Evolutionary conservation across 2,113 vertebrate species (phyloP), one percentile per base, ranked within the genome.

Genomic region (Stigmatopora argus): DNA sequence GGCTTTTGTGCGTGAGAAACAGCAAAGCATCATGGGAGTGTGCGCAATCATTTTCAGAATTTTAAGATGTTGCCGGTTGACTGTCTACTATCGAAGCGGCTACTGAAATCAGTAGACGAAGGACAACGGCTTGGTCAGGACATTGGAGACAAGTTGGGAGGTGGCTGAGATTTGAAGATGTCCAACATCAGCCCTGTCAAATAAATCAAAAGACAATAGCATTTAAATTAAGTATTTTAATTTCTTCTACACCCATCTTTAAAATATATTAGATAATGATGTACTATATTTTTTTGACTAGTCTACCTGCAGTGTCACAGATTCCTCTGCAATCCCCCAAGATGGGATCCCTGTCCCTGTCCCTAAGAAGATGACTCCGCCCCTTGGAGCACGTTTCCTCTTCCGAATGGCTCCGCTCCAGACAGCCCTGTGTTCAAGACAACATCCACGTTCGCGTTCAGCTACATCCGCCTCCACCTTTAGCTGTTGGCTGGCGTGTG

Each of bases 341-440:
- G 0, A 91, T 34, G 0, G 91, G 90, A 68, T 92, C 90, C 74
- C 79, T 81, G 76, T 92, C 90, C 74, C 79, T 81, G 76, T 90
- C 89, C 5, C 89, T 91, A 67, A 92, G 85, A 34, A 91, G 84
- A n/a, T 79, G 83, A 49, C 77, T 85, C 51, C 52, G 64, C 8
- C 71, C 73, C 34, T 58, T 62, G 1, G 67, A 47, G 0, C 62
- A 52, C 0, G 15, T 8, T 1, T 79, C 83, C 41, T 75, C 18
- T 3, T 88, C 86, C 7, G 78, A 60, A 48, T 65, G 71, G 61
- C 84, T 35, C 35, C 86, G 84, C 3, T 86, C 78, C 74, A 91
- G 67, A 60, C 67, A 78, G 38, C 38, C 75, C 90, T 91, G 77
- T 14, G 19, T 45, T 61, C 4, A 55, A 17, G 1, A 47, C 1